phyloP scores from a whole-genome alignment of 2,113 vertebrate species.

The Rostratula benghalensis region DNA sequence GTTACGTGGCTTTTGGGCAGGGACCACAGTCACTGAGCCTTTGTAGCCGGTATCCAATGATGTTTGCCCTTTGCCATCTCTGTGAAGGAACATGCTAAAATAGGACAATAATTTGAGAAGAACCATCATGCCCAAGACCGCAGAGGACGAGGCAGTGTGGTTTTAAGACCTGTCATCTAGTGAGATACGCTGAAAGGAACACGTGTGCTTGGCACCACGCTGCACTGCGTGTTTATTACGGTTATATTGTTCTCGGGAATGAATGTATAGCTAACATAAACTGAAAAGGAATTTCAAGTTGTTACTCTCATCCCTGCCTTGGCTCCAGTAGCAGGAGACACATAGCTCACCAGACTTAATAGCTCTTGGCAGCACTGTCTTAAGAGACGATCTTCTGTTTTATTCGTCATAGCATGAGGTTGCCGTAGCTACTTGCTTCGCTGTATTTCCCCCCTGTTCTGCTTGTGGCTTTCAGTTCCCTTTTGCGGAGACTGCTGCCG shows the following conservation, averaged over 20 bases:
- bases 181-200: background rate
- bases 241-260: background rate
- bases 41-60: background rate
- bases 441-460: background rate
- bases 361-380: background rate
- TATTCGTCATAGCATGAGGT: background rate
- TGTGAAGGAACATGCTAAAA: background rate
- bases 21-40: background rate
- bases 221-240: background rate
- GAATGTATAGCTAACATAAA: background rate
- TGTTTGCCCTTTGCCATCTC: background rate
- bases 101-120: background rate
- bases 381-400: background rate
- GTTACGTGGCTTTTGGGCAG: background rate
- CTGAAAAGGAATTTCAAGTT: background rate
- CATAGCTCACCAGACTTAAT: background rate
- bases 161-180: background rate
- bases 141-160: background rate
- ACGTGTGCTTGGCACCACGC: background rate
- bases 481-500: background rate
- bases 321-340: background rate
- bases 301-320: background rate
- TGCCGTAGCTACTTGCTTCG: background rate
- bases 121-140: background rate
- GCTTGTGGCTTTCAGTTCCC: background rate